Evolutionary conservation across 2,888 invertebrate species (phyloP).

Genomic region (Polydrusus pterygomalis): DNA sequence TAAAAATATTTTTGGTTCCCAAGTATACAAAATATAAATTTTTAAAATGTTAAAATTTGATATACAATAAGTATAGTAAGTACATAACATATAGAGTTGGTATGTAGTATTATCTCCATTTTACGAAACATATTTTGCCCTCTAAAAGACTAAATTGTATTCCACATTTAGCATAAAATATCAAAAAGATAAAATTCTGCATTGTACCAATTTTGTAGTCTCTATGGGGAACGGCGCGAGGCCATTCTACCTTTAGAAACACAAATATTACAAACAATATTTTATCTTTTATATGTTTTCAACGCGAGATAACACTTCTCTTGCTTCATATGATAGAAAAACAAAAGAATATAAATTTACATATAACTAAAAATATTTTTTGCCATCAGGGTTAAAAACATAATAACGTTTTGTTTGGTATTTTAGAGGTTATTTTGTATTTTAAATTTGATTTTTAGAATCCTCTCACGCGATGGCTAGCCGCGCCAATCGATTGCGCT

Average conservation of each 20-base stretch:
- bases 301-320: slow-evolving; percentile 28
- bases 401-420: no score
- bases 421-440: no score
- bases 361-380: slow-evolving; percentile 1
- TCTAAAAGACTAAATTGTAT: not conserved
- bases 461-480: no score
- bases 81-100: not conserved
- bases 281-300: slow-evolving; percentile 21
- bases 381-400: slow-evolving; percentile 7
- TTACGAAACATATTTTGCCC: not conserved
- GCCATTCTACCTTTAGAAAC: slow-evolving; percentile 19
- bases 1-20: no score
- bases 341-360: slow-evolving; percentile 9
- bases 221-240: not conserved
- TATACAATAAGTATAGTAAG: no score
- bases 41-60: no score
- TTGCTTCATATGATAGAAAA: slow-evolving; percentile 7
- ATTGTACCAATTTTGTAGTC: slow-evolving; percentile 16
- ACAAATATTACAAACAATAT: slow-evolving; percentile 22
- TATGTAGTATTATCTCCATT: not conserved
- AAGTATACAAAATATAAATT: no score
- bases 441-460: no score
- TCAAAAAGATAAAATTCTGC: slow-evolving; percentile 20
- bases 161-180: slow-evolving; percentile 18
- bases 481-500: no score